Base-by-base conservation (phyloP, 2,797 vertebrate genomes). In the Poecilia gillii region DNA sequence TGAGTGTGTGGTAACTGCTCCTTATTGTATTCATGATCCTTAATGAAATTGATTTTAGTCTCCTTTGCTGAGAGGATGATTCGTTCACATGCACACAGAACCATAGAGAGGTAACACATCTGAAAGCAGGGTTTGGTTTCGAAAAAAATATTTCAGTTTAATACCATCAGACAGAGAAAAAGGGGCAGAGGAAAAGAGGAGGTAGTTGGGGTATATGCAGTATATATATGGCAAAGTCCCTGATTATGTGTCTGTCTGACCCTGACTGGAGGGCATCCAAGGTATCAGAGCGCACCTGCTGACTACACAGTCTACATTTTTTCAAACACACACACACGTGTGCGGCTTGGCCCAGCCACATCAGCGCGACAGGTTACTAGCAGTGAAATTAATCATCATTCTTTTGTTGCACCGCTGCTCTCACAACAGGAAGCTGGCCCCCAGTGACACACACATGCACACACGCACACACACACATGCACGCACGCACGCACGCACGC, bases 341-440 rank as follows among this genome's bases (percentile, higher is more conserved):
- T 36, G 36, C 57, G 41, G 71, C 68, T 79, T 68, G 76, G 80
- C 83, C 43, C 80, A 83, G 85, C 83, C 78, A 86, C 85, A 93
- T 91, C 87, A 91, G 90, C 55, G 73, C 91, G 90, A 93, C 92
- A 89, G 90, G 92, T 93, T 93, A 94, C 92, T 93, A 71, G n/a
- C 85, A 90, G 93, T 90, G 94, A 95, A 95, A 95, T 96, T 94
- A 96, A 95, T 95, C 95, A 95, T 95, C 90, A 90, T 94, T 93
- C 91, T 91, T 91, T 94, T 92, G 88, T 92, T 86, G 90, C 93
- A 88, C 91, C 83, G 77, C 88, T 94, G 92, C 93, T 93, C 86
- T 92, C 90, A 84, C 89, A 90, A 92, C 90, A 93, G 90, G 92
- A 93, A 74, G 84, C 84, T 14, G 57, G 90, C 90, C 93, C 88